A percentile compares a stretch with the other conserved stretches of the same genome.
These are phyloP conservation scores for Gambusia holbrooki DNA, from an alignment of 2,113 vertebrate species.

Conservation along the genomic window DNA sequence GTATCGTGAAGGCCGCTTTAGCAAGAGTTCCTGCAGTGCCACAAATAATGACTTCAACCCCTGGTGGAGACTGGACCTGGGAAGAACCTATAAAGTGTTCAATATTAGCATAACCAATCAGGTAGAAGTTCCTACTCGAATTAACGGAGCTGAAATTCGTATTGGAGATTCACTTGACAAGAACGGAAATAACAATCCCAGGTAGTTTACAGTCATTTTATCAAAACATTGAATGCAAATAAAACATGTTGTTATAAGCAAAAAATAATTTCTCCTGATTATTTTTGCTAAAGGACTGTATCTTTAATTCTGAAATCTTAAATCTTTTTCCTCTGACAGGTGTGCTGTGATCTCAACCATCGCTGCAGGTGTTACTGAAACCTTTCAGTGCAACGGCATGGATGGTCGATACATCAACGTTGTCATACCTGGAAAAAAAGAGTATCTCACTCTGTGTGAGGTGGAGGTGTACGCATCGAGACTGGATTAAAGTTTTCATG, in stretches of 20 bases:
- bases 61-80: too few relatives aligned
- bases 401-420: slow-evolving; percentile 28
- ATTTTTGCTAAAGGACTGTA: too few relatives aligned
- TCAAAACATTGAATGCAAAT: too few relatives aligned
- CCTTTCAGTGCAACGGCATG: slow-evolving; percentile 1
- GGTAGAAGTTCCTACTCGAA: background rate
- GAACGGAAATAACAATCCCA: slow-evolving; percentile 62
- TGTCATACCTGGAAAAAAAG: background rate
- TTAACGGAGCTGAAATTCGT: slow-evolving; percentile 54
- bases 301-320: too few relatives aligned
- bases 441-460: slow-evolving; percentile 15
- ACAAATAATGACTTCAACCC: too few relatives aligned
- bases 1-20: too few relatives aligned
- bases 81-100: slow-evolving; percentile 46
- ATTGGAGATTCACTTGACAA: slow-evolving; percentile 55
- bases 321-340: background rate
- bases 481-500: slow-evolving; percentile 2
- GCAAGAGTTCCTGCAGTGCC: too few relatives aligned
- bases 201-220: slow-evolving; percentile 17
- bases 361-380: background rate
- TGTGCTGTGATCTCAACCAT: slow-evolving; percentile 16
- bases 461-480: slow-evolving; percentile 27
- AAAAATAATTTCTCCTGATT: too few relatives aligned
- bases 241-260: background rate
- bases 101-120: slow-evolving; percentile 42